Base-by-base conservation (phyloP, 2,797 vertebrate species). In the Pipistrellus pipistrellus region DNA sequence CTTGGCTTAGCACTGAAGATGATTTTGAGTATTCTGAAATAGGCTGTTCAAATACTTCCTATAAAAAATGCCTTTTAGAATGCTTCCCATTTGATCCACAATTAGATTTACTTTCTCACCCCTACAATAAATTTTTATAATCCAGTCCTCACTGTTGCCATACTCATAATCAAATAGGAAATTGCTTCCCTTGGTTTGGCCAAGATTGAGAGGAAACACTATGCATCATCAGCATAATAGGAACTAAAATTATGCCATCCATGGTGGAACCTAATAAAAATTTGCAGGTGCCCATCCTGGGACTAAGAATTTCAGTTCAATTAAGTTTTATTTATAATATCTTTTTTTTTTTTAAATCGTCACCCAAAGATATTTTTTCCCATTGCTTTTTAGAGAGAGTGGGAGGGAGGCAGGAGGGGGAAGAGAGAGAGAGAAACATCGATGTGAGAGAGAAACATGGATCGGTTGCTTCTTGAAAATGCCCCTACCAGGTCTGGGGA, bases 161-260 rank as follows among this genome's bases (percentile, higher is more conserved):
- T 72, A 30, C 78, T 83, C 94, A 82, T 97, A 96, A 95, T 98
- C 98, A 97, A 96, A 97, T 30, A 92, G 96, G 96, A 97, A 97
- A 97, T 98, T 96, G 95, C 92, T 97, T 97, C 81, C 48, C 44
- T 96, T 92, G 71, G 77, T 93, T 97, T 95, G 93, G 85, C 92
- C 94, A 95, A 90, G 94, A 93, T 25, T 81, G 77, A 95, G 94
- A 96, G 91, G 94, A 84, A 96, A 96, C 57, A 85, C 66, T 66
- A 44, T 86, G 78, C 55, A 80, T 75, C 90, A 93, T 94, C 94
- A 93, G 82, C 78, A 59, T 96, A 97, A 92, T 57, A 73, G 76
- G 53, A 97, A 95, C 55, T 90, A 71, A 93, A 97, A 94, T 97
- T 94, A 93, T 38, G 21, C 30, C 20, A 48, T 96, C 30, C 15